phyloP scores from a whole-genome alignment of 2,113 vertebrate genomes.

The Nycticebus coucang region DNA sequence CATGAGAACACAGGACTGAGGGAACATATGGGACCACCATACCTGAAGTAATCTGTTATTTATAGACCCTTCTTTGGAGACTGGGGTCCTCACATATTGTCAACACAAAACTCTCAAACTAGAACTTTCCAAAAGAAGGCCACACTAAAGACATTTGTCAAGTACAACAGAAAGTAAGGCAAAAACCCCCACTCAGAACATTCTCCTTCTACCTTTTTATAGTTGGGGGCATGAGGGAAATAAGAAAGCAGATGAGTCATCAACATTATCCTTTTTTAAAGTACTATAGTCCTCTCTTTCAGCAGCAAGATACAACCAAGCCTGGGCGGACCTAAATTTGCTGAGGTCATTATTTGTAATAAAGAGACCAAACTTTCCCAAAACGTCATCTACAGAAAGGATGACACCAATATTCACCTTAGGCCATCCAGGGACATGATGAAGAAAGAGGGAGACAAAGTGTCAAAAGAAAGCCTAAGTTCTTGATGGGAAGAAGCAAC shows the following conservation, averaged over 20 bases:
- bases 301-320: background rate
- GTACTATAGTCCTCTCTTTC: background rate
- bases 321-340: background rate
- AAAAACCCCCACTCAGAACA: too few relatives aligned
- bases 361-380: background rate
- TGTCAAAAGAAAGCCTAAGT: background rate
- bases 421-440: background rate
- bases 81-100: background rate
- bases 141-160: background rate
- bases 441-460: background rate
- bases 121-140: background rate
- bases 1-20: background rate
- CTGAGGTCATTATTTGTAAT: background rate
- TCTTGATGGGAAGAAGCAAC: background rate
- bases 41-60: background rate
- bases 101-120: background rate
- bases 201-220: background rate
- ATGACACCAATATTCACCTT: background rate
- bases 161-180: background rate
- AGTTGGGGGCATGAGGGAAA: background rate
- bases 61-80: background rate
- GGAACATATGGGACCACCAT: background rate
- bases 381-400: background rate
- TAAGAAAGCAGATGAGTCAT: background rate
- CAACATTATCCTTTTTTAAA: background rate